Conservation (phyloP, 2,113 vertebrate species). For the Heptranchias perlo region DNA sequence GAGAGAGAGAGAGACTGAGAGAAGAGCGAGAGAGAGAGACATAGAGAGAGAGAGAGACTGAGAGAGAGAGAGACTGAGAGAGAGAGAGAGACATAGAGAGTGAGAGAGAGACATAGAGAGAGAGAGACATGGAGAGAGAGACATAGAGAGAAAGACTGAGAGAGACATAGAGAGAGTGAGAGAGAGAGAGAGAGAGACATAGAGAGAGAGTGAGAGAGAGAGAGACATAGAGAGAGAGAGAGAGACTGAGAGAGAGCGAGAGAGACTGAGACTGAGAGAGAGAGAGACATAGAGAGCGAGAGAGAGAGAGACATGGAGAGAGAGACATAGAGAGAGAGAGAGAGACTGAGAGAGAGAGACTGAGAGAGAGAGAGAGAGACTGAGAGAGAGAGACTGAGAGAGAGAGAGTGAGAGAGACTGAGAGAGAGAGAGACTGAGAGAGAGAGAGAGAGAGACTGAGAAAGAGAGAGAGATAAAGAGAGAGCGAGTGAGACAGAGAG, state of each 20-base stretch:
- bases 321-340: background rate
- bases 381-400: background rate
- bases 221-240: too few species aligned
- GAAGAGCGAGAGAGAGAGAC: background rate
- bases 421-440: background rate
- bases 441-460: background rate
- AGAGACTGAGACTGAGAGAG: background rate
- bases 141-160: background rate
- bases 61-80: background rate
- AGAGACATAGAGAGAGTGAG: too few species aligned
- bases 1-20: accelerated
- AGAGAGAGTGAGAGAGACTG: background rate
- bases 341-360: background rate
- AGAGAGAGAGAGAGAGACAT: too few species aligned
- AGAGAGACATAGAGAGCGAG: background rate
- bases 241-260: background rate
- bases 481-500: too few species aligned
- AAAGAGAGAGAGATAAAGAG: background rate
- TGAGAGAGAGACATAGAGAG: too few species aligned
- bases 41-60: background rate
- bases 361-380: background rate
- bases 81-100: background rate
- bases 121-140: too few species aligned
- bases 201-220: too few species aligned
- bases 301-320: background rate